phyloP scores from a whole-genome alignment of 2,797 vertebrate species.

The Ataeniobius toweri region DNA sequence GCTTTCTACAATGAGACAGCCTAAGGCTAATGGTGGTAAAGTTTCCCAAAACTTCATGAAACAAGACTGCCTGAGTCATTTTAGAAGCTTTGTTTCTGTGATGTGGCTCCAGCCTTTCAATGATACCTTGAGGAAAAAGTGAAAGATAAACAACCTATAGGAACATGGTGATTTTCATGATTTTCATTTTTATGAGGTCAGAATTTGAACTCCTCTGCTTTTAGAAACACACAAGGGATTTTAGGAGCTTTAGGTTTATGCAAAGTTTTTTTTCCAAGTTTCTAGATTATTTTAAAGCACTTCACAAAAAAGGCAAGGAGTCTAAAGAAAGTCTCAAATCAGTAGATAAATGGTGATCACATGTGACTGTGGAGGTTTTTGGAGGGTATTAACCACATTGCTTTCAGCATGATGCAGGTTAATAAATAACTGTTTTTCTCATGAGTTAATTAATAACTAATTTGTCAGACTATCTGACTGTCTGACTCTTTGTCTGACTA shows the following conservation, averaged over 20 bases:
- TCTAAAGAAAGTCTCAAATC: constrained; percentile 20
- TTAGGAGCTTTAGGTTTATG: constrained; percentile 42
- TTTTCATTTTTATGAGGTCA: constrained; percentile 60
- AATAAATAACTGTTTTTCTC: constrained; percentile 15
- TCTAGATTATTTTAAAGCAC: constrained; percentile 9
- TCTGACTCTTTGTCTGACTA: too few species aligned
- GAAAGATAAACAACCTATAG: constrained; percentile 54
- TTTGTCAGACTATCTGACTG: constrained; percentile 46
- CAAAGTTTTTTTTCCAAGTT: constrained; percentile 16
- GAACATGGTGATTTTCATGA: constrained; percentile 42
- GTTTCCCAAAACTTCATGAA: constrained; percentile 50
- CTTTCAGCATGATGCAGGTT: constrained; percentile 22
- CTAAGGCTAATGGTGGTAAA: constrained; percentile 30
- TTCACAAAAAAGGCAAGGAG: neutral
- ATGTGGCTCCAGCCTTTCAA: constrained; percentile 33
- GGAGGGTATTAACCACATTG: constrained; percentile 11
- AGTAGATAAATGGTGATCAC: constrained; percentile 6
- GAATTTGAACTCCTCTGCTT: constrained; percentile 48
- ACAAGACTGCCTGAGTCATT: constrained; percentile 63
- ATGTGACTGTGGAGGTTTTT: neutral
- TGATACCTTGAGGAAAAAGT: constrained; percentile 49
- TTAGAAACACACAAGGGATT: constrained; percentile 18
- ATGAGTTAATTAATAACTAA: constrained; percentile 17
- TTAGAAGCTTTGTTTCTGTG: constrained; percentile 58
- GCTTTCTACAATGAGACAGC: constrained; percentile 51